These are phyloP conservation scores for Antheraea assamensis DNA, from an alignment of 2,888 invertebrate species.

Conservation along the genomic window DNA sequence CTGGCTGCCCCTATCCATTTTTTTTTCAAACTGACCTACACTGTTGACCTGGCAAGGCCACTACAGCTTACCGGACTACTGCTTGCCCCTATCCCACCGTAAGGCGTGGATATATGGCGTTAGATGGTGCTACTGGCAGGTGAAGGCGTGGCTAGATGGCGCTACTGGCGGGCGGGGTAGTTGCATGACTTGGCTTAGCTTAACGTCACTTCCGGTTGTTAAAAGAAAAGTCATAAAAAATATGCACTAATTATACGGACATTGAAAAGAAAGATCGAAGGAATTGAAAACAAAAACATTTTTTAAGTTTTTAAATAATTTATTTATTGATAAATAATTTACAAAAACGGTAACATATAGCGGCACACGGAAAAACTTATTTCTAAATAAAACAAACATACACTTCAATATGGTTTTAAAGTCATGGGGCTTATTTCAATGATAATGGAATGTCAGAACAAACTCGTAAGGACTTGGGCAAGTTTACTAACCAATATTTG, in stretches of 20 bases:
- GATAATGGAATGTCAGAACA: neutral
- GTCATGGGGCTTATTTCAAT: neutral
- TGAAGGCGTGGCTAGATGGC: too few relatives aligned
- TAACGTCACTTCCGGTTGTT: too few relatives aligned
- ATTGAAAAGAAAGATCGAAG: neutral
- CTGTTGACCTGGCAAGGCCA: too few relatives aligned
- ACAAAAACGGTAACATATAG: conserved; percentile 12
- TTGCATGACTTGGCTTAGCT: too few relatives aligned
- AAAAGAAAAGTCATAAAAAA: too few relatives aligned
- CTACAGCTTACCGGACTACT: too few relatives aligned
- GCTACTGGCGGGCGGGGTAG: too few relatives aligned
- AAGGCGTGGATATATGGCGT: too few relatives aligned
- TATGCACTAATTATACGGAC: neutral
- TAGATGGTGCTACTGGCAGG: too few relatives aligned
- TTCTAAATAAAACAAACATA: neutral
- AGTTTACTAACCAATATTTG: neutral
- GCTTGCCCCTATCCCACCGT: too few relatives aligned
- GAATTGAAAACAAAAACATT: neutral
- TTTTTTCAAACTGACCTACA: too few relatives aligned
- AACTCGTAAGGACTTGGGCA: neutral
- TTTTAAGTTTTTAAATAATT: neutral
- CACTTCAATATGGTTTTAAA: neutral
- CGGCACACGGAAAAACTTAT: neutral
- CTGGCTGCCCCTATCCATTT: too few relatives aligned
- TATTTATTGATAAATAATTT: conserved; percentile 1